Conservation (phyloP, 2,888 invertebrate species). For the Drosophila tanythrix region DNA sequence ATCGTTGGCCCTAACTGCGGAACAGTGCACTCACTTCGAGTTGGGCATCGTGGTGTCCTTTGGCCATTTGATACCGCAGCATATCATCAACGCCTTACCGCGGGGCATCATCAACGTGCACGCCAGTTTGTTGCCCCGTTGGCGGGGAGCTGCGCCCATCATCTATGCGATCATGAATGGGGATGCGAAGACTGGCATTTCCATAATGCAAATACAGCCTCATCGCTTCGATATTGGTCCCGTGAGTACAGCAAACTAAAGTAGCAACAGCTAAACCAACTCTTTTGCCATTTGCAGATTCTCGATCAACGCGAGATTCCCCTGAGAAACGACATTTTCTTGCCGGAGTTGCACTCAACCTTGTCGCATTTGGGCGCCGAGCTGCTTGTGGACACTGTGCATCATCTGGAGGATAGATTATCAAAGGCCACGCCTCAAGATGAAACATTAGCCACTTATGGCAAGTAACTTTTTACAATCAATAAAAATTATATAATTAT, state of each 20-base stretch:
- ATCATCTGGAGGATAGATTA: slow-evolving; percentile 87
- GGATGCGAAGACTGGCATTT: slow-evolving; percentile 92
- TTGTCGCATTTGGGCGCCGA: slow-evolving; percentile 90
- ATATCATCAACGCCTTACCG: slow-evolving; percentile 91
- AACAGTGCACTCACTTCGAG: slow-evolving; percentile 87
- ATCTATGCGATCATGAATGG: slow-evolving; percentile 93
- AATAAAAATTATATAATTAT: not conserved
- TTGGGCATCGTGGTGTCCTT: slow-evolving; percentile 97
- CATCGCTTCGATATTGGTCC: slow-evolving; percentile 92
- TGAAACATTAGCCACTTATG: slow-evolving; percentile 88
- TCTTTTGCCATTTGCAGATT: slow-evolving; percentile 62
- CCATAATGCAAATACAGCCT: slow-evolving; percentile 94
- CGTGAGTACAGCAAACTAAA: slow-evolving; percentile 77
- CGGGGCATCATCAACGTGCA: slow-evolving; percentile 98
- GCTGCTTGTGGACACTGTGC: slow-evolving; percentile 88
- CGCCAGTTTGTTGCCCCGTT: slow-evolving; percentile 94
- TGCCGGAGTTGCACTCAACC: slow-evolving; percentile 88
- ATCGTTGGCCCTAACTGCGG: slow-evolving; percentile 88
- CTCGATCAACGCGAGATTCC: slow-evolving; percentile 86
- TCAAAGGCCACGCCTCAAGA: slow-evolving; percentile 87
- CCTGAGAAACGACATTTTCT: slow-evolving; percentile 87
- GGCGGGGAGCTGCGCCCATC: slow-evolving; percentile 97
- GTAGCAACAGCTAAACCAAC: not conserved
- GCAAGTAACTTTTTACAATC: slow-evolving; percentile 85
- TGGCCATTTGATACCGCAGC: slow-evolving; percentile 93